Base-by-base conservation (phyloP, 2,113 vertebrate genomes). In the Protobothrops flavoviridis region DNA sequence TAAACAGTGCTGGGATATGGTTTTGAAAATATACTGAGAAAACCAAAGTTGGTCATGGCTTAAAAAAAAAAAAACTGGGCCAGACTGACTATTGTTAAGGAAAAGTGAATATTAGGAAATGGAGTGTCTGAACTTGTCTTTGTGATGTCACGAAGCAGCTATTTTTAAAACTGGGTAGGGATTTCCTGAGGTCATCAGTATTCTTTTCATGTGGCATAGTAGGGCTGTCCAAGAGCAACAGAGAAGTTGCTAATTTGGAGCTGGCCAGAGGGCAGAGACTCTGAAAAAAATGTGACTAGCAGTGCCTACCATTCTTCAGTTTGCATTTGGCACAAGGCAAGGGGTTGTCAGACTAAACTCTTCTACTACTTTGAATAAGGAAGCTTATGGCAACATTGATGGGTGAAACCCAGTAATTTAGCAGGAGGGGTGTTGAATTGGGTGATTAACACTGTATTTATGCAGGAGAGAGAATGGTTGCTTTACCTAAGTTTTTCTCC, bases 181-280 rank as follows among this genome's bases (percentile, higher is more conserved):
- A 97, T 96, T 97, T 97, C 97, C 96, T 96, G 96, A 94, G 95
- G 96, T 96, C 96, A 93, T 97, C 96, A 92, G 93, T 95, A 96
- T 97, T 96, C 96, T 96, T 97, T 97, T 96, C 95, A 96, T 96
- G 96, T 97, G 96, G 96, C 94, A 92, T 85, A 88, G 69, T 85
- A 93, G 95, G 52, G 87, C 94, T 95, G 94, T 94, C 96, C 95
- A 95, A 90, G 92, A 94, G 95, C 91, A 93, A 95, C 52, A 96
- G 94, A 94, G 94, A 94, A 95, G 95, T 96, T 95, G 95, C 94
- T 95, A 93, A n/a, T 33, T 94, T 91, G 92, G 95, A 94, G 93
- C 95, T 87, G 91, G 93, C 96, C 94, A 87, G 53, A 91, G 94
- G 95, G 96, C 94, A 95, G 89, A 89, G 52, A 21, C 91, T 96